These are phyloP conservation scores for Piaya cayana DNA, from an alignment of 2,113 vertebrate genomes.

Conservation along the genomic window DNA sequence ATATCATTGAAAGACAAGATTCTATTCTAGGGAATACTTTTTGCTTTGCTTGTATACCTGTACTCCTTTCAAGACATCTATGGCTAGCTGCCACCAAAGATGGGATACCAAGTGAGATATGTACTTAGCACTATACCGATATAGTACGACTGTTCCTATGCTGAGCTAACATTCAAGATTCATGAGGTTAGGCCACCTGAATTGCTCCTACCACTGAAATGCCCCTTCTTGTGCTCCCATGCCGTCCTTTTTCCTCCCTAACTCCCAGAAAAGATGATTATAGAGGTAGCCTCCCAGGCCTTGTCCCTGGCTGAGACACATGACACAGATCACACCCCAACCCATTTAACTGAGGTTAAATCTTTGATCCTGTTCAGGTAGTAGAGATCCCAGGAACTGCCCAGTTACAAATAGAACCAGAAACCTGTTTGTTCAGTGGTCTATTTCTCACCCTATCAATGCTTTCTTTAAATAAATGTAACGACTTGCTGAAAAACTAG, in stretches of 20 bases:
- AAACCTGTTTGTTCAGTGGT: not conserved
- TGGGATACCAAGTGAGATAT: fast-evolving
- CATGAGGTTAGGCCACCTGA: not conserved
- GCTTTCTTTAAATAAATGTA: constrained; percentile 37
- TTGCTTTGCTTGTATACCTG: not conserved
- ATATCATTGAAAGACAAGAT: not conserved
- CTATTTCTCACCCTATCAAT: constrained; percentile 43
- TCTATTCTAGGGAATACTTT: not conserved
- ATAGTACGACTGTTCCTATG: not conserved
- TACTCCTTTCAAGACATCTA: not conserved
- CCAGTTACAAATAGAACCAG: not conserved
- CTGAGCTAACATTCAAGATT: not conserved
- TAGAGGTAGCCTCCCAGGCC: not conserved
- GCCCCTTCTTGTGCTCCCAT: not conserved
- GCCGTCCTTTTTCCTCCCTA: fast-evolving
- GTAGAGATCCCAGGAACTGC: not conserved
- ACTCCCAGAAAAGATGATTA: not conserved
- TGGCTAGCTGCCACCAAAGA: not conserved
- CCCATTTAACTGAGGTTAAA: not conserved
- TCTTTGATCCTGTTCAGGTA: not conserved
- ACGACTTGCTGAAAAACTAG: constrained; percentile 58
- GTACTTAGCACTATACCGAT: not conserved
- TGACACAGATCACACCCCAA: not conserved
- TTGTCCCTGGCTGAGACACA: not conserved
- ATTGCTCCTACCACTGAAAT: not conserved